Evolutionary conservation across 2,888 invertebrate species (phyloP), one percentile per base, ranked within the genome.

Genomic region (Clusia tigrina): DNA sequence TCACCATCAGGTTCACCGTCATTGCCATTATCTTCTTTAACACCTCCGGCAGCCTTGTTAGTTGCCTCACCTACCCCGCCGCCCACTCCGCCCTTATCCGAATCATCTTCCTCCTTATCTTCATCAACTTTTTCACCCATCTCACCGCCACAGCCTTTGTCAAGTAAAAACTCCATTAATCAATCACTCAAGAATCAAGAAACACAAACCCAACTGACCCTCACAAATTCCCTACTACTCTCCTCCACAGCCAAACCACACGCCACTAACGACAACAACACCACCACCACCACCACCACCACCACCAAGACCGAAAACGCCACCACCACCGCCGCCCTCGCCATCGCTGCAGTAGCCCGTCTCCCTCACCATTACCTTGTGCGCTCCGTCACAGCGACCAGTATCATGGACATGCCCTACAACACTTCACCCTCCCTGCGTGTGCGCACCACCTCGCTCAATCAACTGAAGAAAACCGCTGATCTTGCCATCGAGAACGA

Each of bases 401-500:
- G 80, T 74, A 80, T 80, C 70, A 81, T 81, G 81, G 81, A 81
- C 61, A 80, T 81, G 80, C 81, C 80, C 67, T 81, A 77, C 70
- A 82, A 74, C 73, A 78, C 78, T 65, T 83, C 83, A 74, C 82
- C 83, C 23, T 83, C 83, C 67, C 66, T 83, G 69, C 81, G 83
- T 67, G 82, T 82, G 69, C 83, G 83, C 71, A 83, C 82, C 71
- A 80, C 81, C 67, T 81, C 82, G 65, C 65, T 81, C 60, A 81
- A 81, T 69, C 81, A 81, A 62, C 58, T 81, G 37, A 81, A 81
- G 64, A 82, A 82, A 67, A 81, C 81, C 25, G 79, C 80, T 20
- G 82, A 83, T 55, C 62, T 81, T 72, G 78, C 78, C 23, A 85
- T 87, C 76, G 88, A 88, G 74, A 85, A 87, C 73, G 83, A 83